Percentiles rank a stretch among this genome's conserved stretches.
Evolutionary conservation across 2,888 invertebrate genomes (phyloP).

Genomic region (Nomada goodeniana): DNA sequence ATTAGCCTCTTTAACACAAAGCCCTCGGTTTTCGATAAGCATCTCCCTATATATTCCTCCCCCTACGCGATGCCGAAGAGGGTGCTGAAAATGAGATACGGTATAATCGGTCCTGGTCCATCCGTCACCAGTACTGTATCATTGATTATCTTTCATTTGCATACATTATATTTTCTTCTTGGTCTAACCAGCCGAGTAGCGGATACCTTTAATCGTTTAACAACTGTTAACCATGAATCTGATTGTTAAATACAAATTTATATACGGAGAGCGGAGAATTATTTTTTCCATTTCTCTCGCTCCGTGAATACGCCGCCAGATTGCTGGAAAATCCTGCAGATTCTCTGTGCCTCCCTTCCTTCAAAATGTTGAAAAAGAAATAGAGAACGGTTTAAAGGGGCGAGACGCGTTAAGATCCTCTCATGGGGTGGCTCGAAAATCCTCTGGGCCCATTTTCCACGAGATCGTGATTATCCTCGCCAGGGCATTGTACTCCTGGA

Average conservation of each 20-base stretch:
- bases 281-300: too few species aligned
- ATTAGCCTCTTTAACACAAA: constrained; percentile 81
- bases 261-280: too few species aligned
- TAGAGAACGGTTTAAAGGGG: neutral
- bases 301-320: too few species aligned
- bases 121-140: neutral
- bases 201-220: too few species aligned
- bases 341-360: neutral
- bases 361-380: neutral
- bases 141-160: neutral
- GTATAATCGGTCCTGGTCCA: constrained; percentile 20
- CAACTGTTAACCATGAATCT: too few species aligned
- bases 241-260: too few species aligned
- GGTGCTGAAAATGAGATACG: constrained; percentile 4
- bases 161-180: neutral
- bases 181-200: too few species aligned
- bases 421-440: neutral
- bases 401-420: constrained; percentile 4
- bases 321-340: too few species aligned
- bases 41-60: constrained; percentile 55
- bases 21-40: constrained; percentile 76
- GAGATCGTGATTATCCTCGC: constrained; percentile 48
- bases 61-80: too few species aligned
- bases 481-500: neutral
- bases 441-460: neutral